Evolutionary conservation across 2,113 vertebrate species (phyloP), one percentile per base, ranked within the genome.

Genomic region (Propithecus coquereli): DNA sequence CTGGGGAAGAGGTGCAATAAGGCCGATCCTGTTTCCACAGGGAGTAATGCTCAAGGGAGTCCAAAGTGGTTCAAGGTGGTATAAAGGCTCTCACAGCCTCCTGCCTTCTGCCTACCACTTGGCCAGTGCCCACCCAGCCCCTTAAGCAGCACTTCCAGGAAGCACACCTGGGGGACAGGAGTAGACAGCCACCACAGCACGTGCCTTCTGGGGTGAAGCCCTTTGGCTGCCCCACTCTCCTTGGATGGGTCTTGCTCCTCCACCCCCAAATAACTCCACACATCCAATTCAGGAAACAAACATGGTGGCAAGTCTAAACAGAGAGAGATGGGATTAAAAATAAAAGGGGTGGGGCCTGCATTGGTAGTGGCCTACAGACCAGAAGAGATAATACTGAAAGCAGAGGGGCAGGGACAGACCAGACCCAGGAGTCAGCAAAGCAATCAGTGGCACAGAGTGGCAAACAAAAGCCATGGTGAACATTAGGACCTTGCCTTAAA

Each of bases 1-100:
- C 95, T 94, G 93, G 89, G 77, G 79, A 89, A 88, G 96, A 94
- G 94, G 84, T 84, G 47, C 85, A 81, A 10, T 74, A 90, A 90
- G 89, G 81, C 37, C 37, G 6, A 5, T 34, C 71, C 94, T 71
- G 1, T 79, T 73, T 16, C 77, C 86, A 74, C n/a, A 70, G 80
- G 87, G 63, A 37, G 61, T 34, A 8, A 34, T 11, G 18, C 73
- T 83, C 59, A 1, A 50, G 63, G 68, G 85, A 90, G 79, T 82
- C 37, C 16, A 0, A 3, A 18, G 45, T n/a, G 83, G 66, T 47
- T 45, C 43, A 3, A 45, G 93, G 14, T 2, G 14, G 79, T 43
- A 34, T 34, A 2, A 50, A 68, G 86, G 79, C 68, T 68, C 66
- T 87, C 61, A 4, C 16, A 5, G 52, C 84, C 37, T 76, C 91